phyloP scores from a whole-genome alignment of 2,113 vertebrate species.

The Clarias magur region DNA sequence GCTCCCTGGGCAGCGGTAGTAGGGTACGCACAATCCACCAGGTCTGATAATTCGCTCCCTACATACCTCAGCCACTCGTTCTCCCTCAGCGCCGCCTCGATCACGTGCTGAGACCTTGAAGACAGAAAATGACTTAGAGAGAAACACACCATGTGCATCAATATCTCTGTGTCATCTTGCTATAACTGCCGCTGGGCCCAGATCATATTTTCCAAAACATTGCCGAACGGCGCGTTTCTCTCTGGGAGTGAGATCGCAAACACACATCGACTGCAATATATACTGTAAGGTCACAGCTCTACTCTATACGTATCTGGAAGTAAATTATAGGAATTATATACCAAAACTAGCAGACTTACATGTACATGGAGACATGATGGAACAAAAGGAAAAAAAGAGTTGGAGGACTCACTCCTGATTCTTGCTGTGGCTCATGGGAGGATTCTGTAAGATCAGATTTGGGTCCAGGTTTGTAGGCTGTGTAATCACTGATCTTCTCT shows the following conservation, averaged over 20 bases:
- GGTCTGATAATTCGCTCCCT: conserved; percentile 61
- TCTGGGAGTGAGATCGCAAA: background rate
- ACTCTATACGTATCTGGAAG: background rate
- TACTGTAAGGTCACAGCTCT: background rate
- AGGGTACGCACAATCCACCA: conserved; percentile 67
- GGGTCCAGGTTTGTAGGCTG: conserved; percentile 65
- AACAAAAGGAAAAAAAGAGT: background rate
- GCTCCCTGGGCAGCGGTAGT: conserved; percentile 65
- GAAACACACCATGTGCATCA: background rate
- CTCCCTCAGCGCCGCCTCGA: conserved; percentile 67
- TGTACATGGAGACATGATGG: background rate
- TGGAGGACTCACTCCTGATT: conserved; percentile 67
- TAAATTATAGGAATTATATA: background rate
- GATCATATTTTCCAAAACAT: conserved; percentile 17
- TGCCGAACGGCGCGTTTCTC: background rate
- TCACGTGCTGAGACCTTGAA: conserved; percentile 67
- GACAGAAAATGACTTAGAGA: conserved; percentile 5
- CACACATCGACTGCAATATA: background rate
- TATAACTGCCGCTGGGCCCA: background rate
- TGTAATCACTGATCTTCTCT: conserved; percentile 69
- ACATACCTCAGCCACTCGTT: conserved; percentile 73
- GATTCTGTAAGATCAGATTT: conserved; percentile 56
- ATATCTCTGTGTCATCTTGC: background rate
- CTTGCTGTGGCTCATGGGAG: conserved; percentile 69
- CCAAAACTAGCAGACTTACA: background rate